Percentiles rank a stretch among this genome's conserved stretches.
Evolutionary conservation across 2,888 invertebrate genomes (phyloP).

Genomic region (Drosophila fungiperda): DNA sequence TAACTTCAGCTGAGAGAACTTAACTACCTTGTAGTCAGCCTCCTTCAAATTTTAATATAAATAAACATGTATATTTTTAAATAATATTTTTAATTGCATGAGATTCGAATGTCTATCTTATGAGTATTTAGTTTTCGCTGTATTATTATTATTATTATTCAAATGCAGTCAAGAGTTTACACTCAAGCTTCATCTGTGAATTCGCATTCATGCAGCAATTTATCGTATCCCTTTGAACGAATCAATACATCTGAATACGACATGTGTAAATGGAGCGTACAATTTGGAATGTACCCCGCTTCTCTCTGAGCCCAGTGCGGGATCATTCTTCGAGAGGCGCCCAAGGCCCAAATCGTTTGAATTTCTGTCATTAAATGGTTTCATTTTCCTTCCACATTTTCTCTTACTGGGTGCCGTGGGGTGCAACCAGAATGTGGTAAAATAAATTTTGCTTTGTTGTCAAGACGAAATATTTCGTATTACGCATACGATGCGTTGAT

Average conservation of each 20-base stretch:
- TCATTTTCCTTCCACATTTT: conserved; percentile 54
- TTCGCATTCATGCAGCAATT: conserved; percentile 56
- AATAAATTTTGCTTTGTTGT: conserved; percentile 75
- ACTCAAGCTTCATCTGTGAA: conserved; percentile 2
- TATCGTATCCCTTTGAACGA: conserved; percentile 69
- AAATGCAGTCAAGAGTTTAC: conserved; percentile 33
- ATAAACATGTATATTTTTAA: not conserved
- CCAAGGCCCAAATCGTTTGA: conserved; percentile 69
- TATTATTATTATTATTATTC: conserved; percentile 24
- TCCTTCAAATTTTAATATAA: not conserved
- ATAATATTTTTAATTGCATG: conserved; percentile 9
- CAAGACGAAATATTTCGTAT: conserved; percentile 66
- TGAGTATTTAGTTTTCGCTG: conserved; percentile 5
- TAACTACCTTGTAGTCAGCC: not conserved
- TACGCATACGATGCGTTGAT: conserved; percentile 61
- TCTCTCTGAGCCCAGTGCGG: not conserved
- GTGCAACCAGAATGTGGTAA: conserved; percentile 60
- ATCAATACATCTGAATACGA: conserved; percentile 59
- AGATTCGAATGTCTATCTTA: conserved; percentile 1
- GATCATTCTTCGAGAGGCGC: conserved; percentile 35
- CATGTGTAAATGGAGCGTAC: conserved; percentile 63
- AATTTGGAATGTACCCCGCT: conserved; percentile 23
- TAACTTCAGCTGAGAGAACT: conserved; percentile 20
- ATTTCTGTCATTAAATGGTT: conserved; percentile 74
- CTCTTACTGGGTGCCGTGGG: conserved; percentile 19